These are phyloP conservation scores for Plestiodon gilberti DNA, from an alignment of 2,113 vertebrate species.

Conservation along the genomic window DNA sequence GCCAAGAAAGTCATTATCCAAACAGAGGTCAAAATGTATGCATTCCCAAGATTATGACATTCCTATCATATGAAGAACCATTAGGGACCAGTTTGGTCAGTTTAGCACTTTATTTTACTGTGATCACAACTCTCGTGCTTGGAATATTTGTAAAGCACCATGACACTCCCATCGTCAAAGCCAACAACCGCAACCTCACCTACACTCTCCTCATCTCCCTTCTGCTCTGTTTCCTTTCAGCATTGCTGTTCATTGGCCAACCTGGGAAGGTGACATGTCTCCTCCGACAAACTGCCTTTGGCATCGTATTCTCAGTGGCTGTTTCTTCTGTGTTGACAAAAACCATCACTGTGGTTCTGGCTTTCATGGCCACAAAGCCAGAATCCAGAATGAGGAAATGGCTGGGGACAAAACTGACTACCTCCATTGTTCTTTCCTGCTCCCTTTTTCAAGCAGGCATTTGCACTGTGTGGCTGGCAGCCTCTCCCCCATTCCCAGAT, in stretches of 20 bases:
- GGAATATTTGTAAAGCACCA: background rate
- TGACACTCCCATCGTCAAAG: background rate
- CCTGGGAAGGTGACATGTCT: background rate
- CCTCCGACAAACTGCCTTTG: background rate
- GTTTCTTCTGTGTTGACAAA: background rate
- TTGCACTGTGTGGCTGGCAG: no score
- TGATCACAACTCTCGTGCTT: background rate
- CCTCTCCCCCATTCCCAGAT: no score
- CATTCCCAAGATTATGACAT: background rate
- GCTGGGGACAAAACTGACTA: no score
- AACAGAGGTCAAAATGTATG: background rate
- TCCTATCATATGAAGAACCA: slow-evolving; percentile 3
- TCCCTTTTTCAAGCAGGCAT: no score
- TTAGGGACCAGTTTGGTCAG: background rate
- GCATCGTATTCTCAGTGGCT: background rate
- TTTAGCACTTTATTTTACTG: background rate
- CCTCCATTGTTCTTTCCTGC: no score
- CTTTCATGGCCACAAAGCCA: background rate
- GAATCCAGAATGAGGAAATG: background rate
- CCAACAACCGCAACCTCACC: background rate
- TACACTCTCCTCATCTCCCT: background rate
- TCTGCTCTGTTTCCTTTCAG: background rate
- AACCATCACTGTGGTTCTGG: background rate
- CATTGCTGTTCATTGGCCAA: background rate
- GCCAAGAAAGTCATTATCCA: background rate